Conservation (phyloP, 2,888 invertebrate genomes). For the Ametastegia equiseti region DNA sequence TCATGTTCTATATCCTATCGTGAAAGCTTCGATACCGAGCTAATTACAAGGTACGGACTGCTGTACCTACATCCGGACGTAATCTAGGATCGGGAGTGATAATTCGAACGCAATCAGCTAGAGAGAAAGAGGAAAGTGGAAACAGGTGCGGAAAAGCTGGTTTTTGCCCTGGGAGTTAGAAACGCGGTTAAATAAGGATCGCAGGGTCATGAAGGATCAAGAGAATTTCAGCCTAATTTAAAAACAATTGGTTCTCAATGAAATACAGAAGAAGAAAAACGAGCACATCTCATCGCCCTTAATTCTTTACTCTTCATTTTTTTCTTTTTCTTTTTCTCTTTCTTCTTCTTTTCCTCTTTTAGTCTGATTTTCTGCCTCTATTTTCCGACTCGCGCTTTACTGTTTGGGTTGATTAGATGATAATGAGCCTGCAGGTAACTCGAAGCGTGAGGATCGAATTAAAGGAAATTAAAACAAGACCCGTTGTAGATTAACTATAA, state of each 20-base stretch:
- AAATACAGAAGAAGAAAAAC: slow-evolving; percentile 6
- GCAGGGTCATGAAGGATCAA: slow-evolving; percentile 1
- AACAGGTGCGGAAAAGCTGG: background rate
- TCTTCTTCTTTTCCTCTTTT: background rate
- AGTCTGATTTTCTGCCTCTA: background rate
- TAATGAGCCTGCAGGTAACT: slow-evolving; percentile 32
- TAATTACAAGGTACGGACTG: slow-evolving; percentile 28
- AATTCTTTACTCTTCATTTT: background rate
- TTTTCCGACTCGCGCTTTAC: background rate
- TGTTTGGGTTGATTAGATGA: slow-evolving; percentile 45
- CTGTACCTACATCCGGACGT: slow-evolving; percentile 12
- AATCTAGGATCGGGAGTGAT: slow-evolving; percentile 31
- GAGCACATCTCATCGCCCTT: background rate
- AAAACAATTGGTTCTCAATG: slow-evolving; percentile 8
- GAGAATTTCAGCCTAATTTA: slow-evolving; percentile 18
- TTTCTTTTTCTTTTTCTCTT: background rate
- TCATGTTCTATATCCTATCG: slow-evolving; percentile 18
- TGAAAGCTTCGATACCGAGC: slow-evolving; percentile 36
- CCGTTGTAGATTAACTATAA: background rate
- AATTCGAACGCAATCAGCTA: slow-evolving; percentile 17
- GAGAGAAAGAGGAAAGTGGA: background rate
- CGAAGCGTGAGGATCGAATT: slow-evolving; percentile 4
- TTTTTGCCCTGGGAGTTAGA: background rate
- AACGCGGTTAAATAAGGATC: background rate
- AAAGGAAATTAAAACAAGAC: slow-evolving; percentile 21